phyloP scores from a whole-genome alignment of 2,888 invertebrate genomes.

The Leptopterna dolabrata region DNA sequence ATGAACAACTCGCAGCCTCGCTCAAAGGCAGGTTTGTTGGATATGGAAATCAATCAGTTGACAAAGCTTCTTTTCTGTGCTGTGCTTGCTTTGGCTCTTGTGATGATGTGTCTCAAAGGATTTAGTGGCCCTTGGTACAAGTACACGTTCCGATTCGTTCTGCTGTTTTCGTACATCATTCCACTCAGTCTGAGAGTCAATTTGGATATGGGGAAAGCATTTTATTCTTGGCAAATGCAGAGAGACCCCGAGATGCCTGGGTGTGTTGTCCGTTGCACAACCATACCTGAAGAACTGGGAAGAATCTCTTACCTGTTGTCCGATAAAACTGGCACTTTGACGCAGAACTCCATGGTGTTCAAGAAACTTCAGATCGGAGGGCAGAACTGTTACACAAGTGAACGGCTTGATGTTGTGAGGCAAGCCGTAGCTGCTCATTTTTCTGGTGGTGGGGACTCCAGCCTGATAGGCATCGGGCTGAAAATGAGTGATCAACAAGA shows the following conservation, averaged over 20 bases:
- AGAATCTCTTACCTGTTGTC: slow-evolving; percentile 95
- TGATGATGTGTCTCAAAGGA: slow-evolving; percentile 97
- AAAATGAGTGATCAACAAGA: slow-evolving; percentile 38
- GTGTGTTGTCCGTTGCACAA: slow-evolving; percentile 97
- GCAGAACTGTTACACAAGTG: slow-evolving; percentile 36
- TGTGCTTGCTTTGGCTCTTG: slow-evolving; percentile 88
- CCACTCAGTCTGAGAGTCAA: slow-evolving; percentile 98
- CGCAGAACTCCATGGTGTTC: slow-evolving; percentile 99
- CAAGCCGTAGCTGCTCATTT: slow-evolving; percentile 25
- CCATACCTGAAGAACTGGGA: slow-evolving; percentile 98
- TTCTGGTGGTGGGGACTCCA: not conserved
- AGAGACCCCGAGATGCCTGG: slow-evolving; percentile 92
- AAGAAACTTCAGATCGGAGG: slow-evolving; percentile 85
- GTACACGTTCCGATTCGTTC: slow-evolving; percentile 95
- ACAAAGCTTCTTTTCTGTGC: slow-evolving; percentile 94
- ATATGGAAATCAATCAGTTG: slow-evolving; percentile 95
- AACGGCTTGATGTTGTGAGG: slow-evolving; percentile 15
- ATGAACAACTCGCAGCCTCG: slow-evolving; percentile 98
- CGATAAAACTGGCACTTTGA: slow-evolving; percentile 98
- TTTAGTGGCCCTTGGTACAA: slow-evolving; percentile 96
- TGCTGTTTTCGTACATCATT: slow-evolving; percentile 98
- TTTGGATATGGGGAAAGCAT: slow-evolving; percentile 98
- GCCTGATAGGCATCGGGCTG: not conserved
- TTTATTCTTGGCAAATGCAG: slow-evolving; percentile 97
- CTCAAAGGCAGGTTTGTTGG: slow-evolving; percentile 95